phyloP scores from a whole-genome alignment of 2,113 vertebrate genomes.

The Varanus komodoensis region DNA sequence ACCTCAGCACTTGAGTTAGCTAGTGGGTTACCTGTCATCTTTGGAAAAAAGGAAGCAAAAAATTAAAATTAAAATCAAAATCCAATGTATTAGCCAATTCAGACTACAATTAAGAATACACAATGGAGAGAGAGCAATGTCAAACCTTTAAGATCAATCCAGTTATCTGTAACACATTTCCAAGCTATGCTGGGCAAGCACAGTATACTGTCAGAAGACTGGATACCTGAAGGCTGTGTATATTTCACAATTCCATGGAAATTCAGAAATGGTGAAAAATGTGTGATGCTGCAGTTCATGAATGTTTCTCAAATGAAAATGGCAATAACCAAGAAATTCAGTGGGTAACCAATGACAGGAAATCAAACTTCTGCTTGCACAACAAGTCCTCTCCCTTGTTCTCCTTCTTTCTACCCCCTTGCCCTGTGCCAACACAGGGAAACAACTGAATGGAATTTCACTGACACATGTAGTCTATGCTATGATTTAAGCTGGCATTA shows the following conservation, averaged over 20 bases:
- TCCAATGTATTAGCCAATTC: not conserved
- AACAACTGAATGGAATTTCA: no score
- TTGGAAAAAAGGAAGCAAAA: constrained; percentile 26
- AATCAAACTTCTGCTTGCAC: no score
- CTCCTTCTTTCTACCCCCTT: no score
- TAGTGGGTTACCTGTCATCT: constrained; percentile 19
- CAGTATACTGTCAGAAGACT: not conserved
- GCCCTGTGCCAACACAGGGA: no score
- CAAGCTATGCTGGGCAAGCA: not conserved
- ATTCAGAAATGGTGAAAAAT: not conserved
- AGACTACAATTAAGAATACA: not conserved
- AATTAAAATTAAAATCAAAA: not conserved
- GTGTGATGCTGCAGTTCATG: not conserved
- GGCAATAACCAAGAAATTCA: no score
- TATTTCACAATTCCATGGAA: not conserved
- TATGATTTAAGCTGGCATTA: no score
- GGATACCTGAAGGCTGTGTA: not conserved
- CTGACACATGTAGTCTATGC: no score
- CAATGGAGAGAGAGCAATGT: not conserved
- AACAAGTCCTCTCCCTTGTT: no score
- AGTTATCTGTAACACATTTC: not conserved
- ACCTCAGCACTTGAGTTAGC: constrained; percentile 3
- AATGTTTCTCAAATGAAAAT: no score
- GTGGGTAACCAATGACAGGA: no score
- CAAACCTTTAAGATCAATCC: not conserved